phyloP scores from a whole-genome alignment of 2,113 vertebrate species.

The Spermophilus dauricus region DNA sequence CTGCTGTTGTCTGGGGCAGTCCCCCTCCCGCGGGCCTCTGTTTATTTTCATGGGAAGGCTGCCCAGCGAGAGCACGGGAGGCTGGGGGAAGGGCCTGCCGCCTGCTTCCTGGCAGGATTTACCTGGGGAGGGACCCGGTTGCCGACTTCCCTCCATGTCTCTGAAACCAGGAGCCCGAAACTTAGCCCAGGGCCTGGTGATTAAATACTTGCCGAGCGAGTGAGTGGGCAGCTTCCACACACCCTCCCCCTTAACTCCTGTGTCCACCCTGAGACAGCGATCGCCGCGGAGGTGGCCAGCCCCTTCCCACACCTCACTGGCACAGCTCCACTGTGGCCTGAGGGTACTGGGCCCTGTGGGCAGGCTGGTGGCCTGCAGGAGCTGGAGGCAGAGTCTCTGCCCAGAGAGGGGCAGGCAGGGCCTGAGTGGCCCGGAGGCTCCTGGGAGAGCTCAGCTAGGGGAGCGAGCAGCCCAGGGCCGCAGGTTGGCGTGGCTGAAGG shows the following conservation, averaged over 20 bases:
- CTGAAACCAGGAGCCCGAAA: not conserved
- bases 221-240: not conserved
- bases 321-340: not conserved
- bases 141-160: not conserved
- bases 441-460: not conserved
- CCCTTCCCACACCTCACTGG: not conserved
- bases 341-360: not conserved
- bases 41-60: not conserved
- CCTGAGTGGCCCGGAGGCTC: not conserved
- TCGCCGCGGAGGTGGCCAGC: not conserved
- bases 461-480: not conserved
- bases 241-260: too few species aligned
- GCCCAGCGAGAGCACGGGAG: not conserved
- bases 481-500: not conserved
- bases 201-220: not conserved
- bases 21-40: too few species aligned
- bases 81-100: not conserved
- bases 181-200: not conserved
- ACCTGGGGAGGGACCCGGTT: not conserved
- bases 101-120: not conserved
- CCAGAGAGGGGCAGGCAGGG: not conserved
- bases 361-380: not conserved
- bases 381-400: not conserved
- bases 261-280: not conserved
- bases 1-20: not conserved